A percentile compares a stretch with the other conserved stretches of the same genome.
phyloP scores from a whole-genome alignment of 2,113 vertebrate species.

The Lagenorhynchus albirostris region DNA sequence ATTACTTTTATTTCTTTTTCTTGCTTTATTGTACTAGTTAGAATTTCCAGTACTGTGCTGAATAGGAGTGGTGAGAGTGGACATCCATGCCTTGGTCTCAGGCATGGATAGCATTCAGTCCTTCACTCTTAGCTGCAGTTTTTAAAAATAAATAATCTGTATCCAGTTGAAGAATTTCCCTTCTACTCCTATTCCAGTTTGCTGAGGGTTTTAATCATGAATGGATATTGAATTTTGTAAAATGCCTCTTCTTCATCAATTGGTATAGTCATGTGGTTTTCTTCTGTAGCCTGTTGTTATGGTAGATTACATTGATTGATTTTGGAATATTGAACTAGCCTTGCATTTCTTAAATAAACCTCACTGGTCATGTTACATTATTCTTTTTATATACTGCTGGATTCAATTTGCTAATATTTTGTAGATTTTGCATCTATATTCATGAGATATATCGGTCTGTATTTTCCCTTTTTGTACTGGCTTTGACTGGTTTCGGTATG shows the following conservation, averaged over 20 bases:
- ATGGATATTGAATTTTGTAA: background rate
- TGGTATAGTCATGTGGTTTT: background rate
- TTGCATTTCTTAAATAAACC: background rate
- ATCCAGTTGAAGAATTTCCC: background rate
- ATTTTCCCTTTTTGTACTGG: background rate
- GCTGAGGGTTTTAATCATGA: background rate
- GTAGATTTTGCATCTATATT: background rate
- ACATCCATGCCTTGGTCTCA: background rate
- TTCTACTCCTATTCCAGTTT: background rate
- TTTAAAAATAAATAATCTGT: background rate
- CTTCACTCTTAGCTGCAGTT: background rate
- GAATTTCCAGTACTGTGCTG: background rate
- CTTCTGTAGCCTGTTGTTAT: background rate
- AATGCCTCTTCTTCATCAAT: background rate
- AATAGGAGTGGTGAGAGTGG: background rate
- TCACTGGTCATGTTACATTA: background rate
- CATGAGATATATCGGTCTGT: background rate
- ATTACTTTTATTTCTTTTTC: background rate
- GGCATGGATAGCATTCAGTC: background rate
- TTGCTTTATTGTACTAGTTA: background rate
- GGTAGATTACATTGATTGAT: background rate
- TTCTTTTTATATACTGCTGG: background rate
- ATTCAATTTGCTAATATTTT: background rate
- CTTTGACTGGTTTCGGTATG: background rate
- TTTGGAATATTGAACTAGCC: slow-evolving; percentile 4